Conservation (phyloP, 2,113 vertebrate genomes). For the Sceloporus undulatus region DNA sequence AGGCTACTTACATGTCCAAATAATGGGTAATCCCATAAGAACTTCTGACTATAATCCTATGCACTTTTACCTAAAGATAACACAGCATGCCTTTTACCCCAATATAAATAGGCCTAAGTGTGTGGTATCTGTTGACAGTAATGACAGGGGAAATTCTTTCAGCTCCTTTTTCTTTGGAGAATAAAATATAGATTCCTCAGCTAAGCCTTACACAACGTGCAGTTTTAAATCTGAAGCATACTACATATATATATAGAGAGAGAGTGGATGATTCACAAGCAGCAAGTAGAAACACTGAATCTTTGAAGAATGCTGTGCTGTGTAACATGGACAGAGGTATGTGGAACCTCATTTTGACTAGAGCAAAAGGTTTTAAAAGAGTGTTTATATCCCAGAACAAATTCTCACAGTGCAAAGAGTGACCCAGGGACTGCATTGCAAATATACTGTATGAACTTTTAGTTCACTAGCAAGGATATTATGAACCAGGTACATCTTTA, state of each 20-base stretch:
- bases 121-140: not conserved
- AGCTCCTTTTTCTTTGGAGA: not conserved
- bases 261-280: not conserved
- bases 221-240: slow-evolving; percentile 1
- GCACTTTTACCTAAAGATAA: not conserved
- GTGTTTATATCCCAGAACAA: not conserved
- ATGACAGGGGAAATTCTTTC: too few species aligned
- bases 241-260: not conserved
- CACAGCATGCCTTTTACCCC: not conserved
- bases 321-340: not conserved
- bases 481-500: not conserved
- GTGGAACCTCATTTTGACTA: not conserved
- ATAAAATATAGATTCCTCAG: not conserved
- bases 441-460: not conserved
- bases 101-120: not conserved
- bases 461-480: not conserved
- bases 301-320: not conserved
- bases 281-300: not conserved
- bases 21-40: not conserved
- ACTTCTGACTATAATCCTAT: not conserved
- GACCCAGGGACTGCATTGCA: not conserved
- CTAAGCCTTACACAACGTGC: not conserved
- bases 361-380: not conserved
- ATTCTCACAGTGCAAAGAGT: not conserved
- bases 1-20: not conserved